A percentile compares a stretch with the other conserved stretches of the same genome.
These are phyloP conservation scores for Timandra comae DNA, from an alignment of 2,888 invertebrate genomes.

Conservation along the genomic window DNA sequence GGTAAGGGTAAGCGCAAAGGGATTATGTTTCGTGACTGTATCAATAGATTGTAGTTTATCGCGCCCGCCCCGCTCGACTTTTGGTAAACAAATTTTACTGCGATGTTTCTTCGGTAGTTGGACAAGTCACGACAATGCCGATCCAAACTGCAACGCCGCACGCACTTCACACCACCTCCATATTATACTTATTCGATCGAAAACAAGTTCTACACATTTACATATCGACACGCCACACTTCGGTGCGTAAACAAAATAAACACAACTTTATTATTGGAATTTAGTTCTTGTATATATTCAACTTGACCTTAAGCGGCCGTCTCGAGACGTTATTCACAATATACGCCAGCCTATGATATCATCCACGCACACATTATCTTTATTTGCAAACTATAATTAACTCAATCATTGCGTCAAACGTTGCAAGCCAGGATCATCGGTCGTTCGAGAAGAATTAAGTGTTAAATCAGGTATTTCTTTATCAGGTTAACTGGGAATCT, in stretches of 20 bases:
- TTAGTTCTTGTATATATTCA: conserved; percentile 8
- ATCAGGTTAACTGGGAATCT: conserved; percentile 42
- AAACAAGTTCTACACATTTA: conserved; percentile 3
- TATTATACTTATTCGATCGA: conserved; percentile 10
- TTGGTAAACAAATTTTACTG: conserved; percentile 57
- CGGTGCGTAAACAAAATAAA: conserved; percentile 5
- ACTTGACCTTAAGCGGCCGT: conserved; percentile 17
- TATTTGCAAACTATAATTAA: conserved; percentile 1
- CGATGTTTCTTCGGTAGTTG: conserved; percentile 46
- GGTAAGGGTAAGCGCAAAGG: too few species aligned
- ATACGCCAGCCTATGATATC: conserved; percentile 15
- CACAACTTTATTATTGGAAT: conserved; percentile 14
- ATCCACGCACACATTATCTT: conserved; percentile 4
- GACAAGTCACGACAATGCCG: conserved; percentile 56
- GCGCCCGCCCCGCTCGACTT: conserved; percentile 28
- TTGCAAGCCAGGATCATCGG: conserved; percentile 46
- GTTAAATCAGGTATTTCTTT: conserved; percentile 45
- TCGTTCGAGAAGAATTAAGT: conserved; percentile 19
- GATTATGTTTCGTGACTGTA: conserved; percentile 32
- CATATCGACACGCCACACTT: neutral
- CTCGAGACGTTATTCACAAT: conserved; percentile 15
- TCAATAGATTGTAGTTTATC: conserved; percentile 39
- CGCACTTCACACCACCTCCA: conserved; percentile 52
- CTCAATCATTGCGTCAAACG: conserved; percentile 2
- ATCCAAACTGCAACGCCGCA: conserved; percentile 47